Evolutionary conservation across 2,113 vertebrate species (phyloP).

Genomic region (Myrmecophaga tridactyla): DNA sequence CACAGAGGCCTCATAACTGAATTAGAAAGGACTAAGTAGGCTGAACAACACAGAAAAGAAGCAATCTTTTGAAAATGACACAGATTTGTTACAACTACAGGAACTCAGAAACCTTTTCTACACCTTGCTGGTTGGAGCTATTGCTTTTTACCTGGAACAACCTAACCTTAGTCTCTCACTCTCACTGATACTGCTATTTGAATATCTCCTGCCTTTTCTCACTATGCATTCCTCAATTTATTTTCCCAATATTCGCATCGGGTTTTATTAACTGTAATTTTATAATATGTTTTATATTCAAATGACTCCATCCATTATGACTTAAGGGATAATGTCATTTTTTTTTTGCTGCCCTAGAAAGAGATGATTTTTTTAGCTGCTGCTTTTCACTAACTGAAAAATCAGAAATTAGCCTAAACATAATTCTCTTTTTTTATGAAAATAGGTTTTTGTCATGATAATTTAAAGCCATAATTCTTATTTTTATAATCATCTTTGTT

Average conservation of each 20-base stretch:
- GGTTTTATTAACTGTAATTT: not conserved
- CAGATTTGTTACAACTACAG: conserved; percentile 25
- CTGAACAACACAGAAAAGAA: not conserved
- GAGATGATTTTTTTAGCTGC: not conserved
- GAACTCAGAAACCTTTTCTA: not conserved
- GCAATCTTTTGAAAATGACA: conserved; percentile 26
- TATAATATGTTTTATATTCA: not conserved
- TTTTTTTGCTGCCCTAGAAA: not conserved
- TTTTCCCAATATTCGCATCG: not conserved
- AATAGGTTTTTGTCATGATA: not conserved
- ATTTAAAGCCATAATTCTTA: conserved; percentile 54
- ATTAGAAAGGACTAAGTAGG: not conserved
- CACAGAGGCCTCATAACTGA: conserved; percentile 18
- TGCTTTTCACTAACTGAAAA: not conserved
- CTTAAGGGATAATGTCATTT: not conserved
- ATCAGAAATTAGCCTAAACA: conserved; percentile 26
- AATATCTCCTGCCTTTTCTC: not conserved
- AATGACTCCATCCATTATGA: not conserved
- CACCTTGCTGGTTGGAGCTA: not conserved
- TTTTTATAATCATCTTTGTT: conserved; percentile 42
- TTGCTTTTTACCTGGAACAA: not conserved
- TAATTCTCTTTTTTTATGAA: not conserved
- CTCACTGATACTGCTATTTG: not conserved
- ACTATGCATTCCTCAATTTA: not conserved
- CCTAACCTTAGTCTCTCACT: not conserved